These are phyloP conservation scores for Drosophila sordidula DNA, from an alignment of 2,888 invertebrate genomes.

Conservation along the genomic window DNA sequence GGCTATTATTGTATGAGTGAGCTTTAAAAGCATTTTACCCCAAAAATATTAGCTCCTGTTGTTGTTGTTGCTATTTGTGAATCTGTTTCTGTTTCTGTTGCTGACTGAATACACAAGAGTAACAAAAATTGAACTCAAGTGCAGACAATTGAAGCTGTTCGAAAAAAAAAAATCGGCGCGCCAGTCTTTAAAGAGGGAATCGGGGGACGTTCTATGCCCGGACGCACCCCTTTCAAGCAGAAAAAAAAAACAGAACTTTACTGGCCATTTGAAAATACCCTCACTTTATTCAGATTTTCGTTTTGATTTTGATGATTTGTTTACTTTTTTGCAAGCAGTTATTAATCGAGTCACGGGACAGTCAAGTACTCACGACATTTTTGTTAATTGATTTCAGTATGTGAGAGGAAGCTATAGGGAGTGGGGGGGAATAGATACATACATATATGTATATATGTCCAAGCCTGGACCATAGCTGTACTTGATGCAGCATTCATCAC, in stretches of 20 bases:
- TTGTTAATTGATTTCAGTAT: conserved; percentile 75
- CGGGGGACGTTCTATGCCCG: conserved; percentile 25
- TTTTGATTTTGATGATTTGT: conserved; percentile 47
- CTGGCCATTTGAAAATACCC: conserved; percentile 25
- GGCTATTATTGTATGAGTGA: conserved; percentile 15
- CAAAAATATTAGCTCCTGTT: conserved; percentile 36
- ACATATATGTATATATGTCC: not conserved
- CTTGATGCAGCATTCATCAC: conserved; percentile 26
- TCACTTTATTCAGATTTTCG: conserved; percentile 37
- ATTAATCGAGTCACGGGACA: conserved; percentile 55
- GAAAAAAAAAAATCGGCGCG: conserved; percentile 39
- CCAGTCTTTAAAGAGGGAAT: conserved; percentile 33
- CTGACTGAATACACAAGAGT: conserved; percentile 32
- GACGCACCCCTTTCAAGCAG: conserved; percentile 62
- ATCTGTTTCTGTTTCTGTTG: conserved; percentile 32
- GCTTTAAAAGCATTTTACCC: conserved; percentile 67
- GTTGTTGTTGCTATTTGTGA: conserved; percentile 15
- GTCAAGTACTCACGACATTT: conserved; percentile 75
- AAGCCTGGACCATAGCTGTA: conserved; percentile 11
- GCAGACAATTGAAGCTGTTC: conserved; percentile 77
- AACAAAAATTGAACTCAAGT: conserved; percentile 79
- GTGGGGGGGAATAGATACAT: conserved; percentile 4
- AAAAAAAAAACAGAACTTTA: conserved; percentile 19
- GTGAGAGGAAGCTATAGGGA: not conserved
- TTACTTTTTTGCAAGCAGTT: conserved; percentile 60